phyloP scores from a whole-genome alignment of 2,888 invertebrate genomes.

The Trachelus stipa region DNA sequence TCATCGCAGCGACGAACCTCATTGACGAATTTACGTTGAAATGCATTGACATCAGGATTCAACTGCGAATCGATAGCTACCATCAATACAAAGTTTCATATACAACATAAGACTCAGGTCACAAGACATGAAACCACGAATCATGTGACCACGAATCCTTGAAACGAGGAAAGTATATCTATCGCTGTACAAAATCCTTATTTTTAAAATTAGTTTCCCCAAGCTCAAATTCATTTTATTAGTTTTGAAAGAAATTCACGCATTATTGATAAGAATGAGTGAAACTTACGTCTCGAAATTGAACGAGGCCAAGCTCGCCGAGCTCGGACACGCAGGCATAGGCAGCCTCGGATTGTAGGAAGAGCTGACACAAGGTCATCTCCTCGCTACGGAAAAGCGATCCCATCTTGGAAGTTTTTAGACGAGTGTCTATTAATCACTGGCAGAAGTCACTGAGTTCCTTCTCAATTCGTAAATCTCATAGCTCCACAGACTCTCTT shows the following conservation, averaged over 20 bases:
- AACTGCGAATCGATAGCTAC: conserved; percentile 71
- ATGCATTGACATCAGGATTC: conserved; percentile 97
- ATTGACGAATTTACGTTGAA: conserved; percentile 98
- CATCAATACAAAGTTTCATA: too few species aligned
- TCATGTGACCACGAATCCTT: too few species aligned
- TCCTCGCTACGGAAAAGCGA: conserved; percentile 97
- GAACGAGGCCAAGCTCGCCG: conserved; percentile 96
- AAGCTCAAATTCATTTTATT: not conserved
- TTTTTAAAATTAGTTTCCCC: not conserved
- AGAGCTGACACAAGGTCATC: conserved; percentile 98
- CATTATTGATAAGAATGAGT: not conserved
- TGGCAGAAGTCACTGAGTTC: too few species aligned
- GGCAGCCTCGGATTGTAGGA: conserved; percentile 97
- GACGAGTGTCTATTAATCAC: too few species aligned
- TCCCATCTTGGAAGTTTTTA: conserved; percentile 73
- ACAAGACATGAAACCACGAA: too few species aligned
- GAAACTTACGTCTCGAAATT: conserved; percentile 91
- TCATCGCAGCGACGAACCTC: conserved; percentile 98
- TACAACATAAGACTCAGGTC: too few species aligned
- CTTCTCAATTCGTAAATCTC: too few species aligned
- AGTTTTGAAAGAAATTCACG: not conserved
- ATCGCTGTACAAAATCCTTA: not conserved
- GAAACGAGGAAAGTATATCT: too few species aligned
- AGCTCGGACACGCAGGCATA: conserved; percentile 98
- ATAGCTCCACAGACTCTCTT: too few species aligned